A percentile compares a stretch with the other conserved stretches of the same genome.
Conservation (phyloP, 2,113 vertebrate genomes). For the Thinocorus orbignyianus region DNA sequence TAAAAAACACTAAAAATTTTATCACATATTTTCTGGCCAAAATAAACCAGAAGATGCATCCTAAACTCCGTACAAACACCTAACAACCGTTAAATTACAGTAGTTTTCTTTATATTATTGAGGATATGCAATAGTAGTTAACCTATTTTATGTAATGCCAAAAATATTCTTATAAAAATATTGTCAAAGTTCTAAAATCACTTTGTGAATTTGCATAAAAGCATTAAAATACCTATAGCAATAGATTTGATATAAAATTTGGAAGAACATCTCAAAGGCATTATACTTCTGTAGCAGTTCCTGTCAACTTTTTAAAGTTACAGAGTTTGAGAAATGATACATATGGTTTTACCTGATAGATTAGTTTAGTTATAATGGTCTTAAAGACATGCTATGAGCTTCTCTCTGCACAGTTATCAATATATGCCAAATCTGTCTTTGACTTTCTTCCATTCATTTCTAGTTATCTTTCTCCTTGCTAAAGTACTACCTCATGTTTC, state of each 20-base stretch:
- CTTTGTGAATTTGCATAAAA: neutral
- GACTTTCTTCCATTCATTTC: neutral
- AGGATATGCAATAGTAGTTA: neutral
- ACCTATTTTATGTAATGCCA: neutral
- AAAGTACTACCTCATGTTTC: neutral
- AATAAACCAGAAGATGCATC: neutral
- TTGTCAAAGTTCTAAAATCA: neutral
- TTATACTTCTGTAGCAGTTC: neutral
- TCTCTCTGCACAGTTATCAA: neutral
- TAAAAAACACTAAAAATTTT: neutral
- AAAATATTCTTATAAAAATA: neutral
- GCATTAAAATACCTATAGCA: neutral
- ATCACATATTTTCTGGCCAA: neutral
- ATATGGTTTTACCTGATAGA: neutral
- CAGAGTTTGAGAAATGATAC: neutral
- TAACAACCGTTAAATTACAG: neutral
- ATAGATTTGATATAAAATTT: neutral
- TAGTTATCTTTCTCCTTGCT: neutral
- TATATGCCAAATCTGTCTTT: neutral
- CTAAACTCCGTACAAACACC: neutral
- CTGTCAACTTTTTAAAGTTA: neutral
- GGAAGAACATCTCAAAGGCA: neutral
- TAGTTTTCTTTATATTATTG: neutral
- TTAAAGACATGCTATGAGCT: neutral
- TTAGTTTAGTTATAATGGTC: neutral